These are phyloP conservation scores for Seriola quinqueradiata DNA, from an alignment of 2,113 vertebrate species.

Conservation along the genomic window DNA sequence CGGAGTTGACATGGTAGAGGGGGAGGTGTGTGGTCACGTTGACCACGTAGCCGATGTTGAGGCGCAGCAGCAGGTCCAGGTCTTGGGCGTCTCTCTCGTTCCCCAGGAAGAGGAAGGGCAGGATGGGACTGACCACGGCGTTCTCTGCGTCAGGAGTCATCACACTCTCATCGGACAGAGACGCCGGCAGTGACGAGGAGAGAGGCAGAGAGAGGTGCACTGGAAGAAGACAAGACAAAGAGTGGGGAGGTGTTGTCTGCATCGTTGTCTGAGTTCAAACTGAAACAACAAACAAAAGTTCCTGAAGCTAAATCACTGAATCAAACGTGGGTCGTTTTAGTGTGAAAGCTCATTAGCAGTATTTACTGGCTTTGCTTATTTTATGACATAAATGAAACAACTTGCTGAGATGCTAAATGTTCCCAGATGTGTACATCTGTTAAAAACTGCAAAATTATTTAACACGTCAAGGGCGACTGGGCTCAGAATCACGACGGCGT, in stretches of 20 bases:
- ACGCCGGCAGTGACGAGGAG: conserved; percentile 83
- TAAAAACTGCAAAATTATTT: conserved; percentile 16
- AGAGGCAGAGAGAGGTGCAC: conserved; percentile 84
- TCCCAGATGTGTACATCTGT: conserved; percentile 23
- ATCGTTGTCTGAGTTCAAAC: not conserved
- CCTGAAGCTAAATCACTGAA: not conserved
- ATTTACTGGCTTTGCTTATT: not conserved
- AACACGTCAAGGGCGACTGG: not conserved
- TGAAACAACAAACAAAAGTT: not conserved
- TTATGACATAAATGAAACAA: not conserved
- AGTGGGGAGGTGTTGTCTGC: not conserved
- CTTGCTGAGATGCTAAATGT: conserved; percentile 6
- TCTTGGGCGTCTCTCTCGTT: conserved; percentile 90
- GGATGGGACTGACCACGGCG: conserved; percentile 87
- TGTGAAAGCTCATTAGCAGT: not conserved
- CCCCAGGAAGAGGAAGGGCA: conserved; percentile 89
- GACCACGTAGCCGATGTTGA: conserved; percentile 88
- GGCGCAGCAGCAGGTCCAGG: conserved; percentile 84
- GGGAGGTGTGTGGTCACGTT: conserved; percentile 91
- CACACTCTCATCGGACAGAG: conserved; percentile 82
- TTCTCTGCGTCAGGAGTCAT: conserved; percentile 89
- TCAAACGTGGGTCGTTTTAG: not conserved
- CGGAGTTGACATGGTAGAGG: conserved; percentile 86
- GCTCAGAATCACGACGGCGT: not conserved
- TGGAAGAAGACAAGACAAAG: conserved; percentile 37